phyloP scores from a whole-genome alignment of 2,113 vertebrate species.

The Lepidothrix coronata region DNA sequence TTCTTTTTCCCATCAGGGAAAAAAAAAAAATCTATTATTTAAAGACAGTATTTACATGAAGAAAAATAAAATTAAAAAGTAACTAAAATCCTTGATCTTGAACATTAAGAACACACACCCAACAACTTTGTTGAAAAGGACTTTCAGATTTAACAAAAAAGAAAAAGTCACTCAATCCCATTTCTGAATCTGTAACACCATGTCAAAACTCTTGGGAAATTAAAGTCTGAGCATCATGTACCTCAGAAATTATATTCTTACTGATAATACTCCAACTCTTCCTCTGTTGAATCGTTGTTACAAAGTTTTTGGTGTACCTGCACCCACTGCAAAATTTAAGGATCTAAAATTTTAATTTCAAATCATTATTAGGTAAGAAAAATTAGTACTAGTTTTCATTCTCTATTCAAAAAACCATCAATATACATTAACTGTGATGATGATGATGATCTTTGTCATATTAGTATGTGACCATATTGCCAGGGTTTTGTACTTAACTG shows the following conservation, averaged over 20 bases:
- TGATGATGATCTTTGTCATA: not conserved
- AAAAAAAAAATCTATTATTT: not conserved
- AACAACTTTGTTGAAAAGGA: not conserved
- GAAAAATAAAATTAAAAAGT: not conserved
- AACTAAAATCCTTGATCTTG: not conserved
- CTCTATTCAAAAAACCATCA: not conserved
- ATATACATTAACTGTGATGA: not conserved
- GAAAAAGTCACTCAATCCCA: not conserved
- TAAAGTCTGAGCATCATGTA: not conserved
- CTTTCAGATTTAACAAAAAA: not conserved
- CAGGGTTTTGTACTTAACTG: not conserved
- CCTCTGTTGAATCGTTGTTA: not conserved
- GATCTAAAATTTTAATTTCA: not conserved
- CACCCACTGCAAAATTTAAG: not conserved
- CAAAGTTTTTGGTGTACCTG: not conserved
- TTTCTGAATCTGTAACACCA: not conserved
- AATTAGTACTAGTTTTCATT: not conserved
- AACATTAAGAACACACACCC: not conserved
- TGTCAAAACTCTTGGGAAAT: not conserved
- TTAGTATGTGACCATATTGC: too few relatives aligned
- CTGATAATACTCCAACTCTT: not conserved
- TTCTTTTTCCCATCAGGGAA: not conserved
- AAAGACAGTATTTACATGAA: not conserved
- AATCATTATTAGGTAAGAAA: not conserved
- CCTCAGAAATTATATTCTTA: not conserved